Conservation (phyloP, 2,797 vertebrate genomes). For the Holocentrus rufus region DNA sequence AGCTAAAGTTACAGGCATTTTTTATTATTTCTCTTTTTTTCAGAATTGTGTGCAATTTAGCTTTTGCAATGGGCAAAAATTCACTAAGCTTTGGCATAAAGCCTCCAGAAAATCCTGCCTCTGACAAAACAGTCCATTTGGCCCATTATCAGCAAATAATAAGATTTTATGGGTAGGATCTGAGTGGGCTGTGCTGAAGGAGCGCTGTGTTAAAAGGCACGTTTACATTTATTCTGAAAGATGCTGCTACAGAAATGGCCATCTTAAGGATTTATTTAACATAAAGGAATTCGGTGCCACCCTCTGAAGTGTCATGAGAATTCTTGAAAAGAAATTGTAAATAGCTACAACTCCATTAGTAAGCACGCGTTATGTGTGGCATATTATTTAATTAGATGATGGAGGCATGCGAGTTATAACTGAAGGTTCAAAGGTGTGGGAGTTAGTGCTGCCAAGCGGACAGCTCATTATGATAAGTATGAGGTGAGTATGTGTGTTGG, state of each 20-base stretch:
- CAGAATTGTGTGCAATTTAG: background rate
- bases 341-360: constrained; percentile 40
- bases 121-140: background rate
- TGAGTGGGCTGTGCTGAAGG: constrained; percentile 11
- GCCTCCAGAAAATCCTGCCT: background rate
- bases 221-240: constrained; percentile 4
- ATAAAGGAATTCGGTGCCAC: background rate
- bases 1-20: background rate
- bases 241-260: background rate
- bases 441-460: constrained; percentile 76
- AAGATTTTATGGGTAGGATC: background rate
- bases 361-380: constrained; percentile 58
- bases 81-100: background rate
- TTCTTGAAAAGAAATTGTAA: background rate
- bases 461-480: constrained; percentile 54
- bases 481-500: constrained; percentile 50
- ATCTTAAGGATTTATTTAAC: background rate
- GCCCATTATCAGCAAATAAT: background rate
- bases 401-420: constrained; percentile 70
- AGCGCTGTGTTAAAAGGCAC: background rate
- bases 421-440: constrained; percentile 68
- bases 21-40: background rate
- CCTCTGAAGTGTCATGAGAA: background rate
- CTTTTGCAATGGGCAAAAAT: too few species aligned
- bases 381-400: constrained; percentile 67